Evolutionary conservation across 1,140 invertebrate genomes (phyloP), one percentile per base, ranked within the genome.

Genomic region (Doryteuthis pealeii): DNA sequence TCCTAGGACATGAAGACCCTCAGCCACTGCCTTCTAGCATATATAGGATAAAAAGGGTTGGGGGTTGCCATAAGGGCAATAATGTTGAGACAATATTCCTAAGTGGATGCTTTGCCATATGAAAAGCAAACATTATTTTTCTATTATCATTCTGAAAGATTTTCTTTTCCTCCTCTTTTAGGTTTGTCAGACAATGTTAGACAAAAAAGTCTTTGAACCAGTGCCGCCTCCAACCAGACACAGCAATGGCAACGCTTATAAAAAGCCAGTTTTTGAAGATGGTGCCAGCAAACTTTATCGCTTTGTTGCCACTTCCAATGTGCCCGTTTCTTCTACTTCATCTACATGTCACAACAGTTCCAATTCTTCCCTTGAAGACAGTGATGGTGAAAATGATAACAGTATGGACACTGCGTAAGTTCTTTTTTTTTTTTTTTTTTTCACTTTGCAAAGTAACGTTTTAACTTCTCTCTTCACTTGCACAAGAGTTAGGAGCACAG

Each of bases 141-240:
- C n/a, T n/a, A n/a, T n/a, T n/a, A n/a, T n/a, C n/a, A n/a, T n/a
- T n/a, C n/a, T n/a, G n/a, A n/a, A n/a, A n/a, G n/a, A n/a, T n/a
- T n/a, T n/a, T n/a, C n/a, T n/a, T n/a, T n/a, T n/a, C n/a, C n/a
- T n/a, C n/a, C 10, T 5, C 10, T 78, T 74, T n/a, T 76, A 87
- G 86, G 75, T 87, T 6, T 87, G 86, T 72, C 86, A 87, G 74
- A 80, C 83, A 71, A 75, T 87, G 74, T 82, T 87, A 81, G 82
- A 87, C 22, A 78, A 81, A 15, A 82, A 84, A 26, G 81, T 87
- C 15, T 86, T 87, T 80, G 75, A 81, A 58, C 79, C 84, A 30
- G 81, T 84, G 33, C 75, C 79, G 49, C 73, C 54, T 31, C 69
- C 79, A 30, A 72, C 76, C 12, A 74, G 77, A 26, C 76, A 81